These are phyloP conservation scores for Cirrhinus mrigala DNA, from an alignment of 2,797 vertebrate genomes.

Conservation along the genomic window DNA sequence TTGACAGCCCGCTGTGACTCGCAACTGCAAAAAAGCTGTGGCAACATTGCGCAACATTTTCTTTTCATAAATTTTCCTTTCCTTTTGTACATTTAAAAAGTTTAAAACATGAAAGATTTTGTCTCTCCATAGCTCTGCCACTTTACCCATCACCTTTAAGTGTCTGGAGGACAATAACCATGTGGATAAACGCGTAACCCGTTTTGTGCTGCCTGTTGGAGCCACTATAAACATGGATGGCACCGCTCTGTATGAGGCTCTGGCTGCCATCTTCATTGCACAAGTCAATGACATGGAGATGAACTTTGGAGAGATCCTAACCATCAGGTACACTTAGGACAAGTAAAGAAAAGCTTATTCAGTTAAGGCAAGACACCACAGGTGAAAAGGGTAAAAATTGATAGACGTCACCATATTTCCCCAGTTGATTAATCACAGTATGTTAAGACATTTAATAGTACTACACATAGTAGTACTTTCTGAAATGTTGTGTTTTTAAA, in stretches of 20 bases:
- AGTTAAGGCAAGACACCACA: neutral
- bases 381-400: neutral
- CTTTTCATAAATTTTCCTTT: neutral
- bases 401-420: neutral
- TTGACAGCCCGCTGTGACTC: neutral
- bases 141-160: slow-evolving; percentile 85
- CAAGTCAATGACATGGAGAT: slow-evolving; percentile 84
- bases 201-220: slow-evolving; percentile 86
- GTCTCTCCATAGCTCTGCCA: slow-evolving; percentile 77
- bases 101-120: neutral
- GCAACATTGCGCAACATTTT: neutral
- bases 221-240: slow-evolving; percentile 91
- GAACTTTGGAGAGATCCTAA: slow-evolving; percentile 86
- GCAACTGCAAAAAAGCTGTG: neutral
- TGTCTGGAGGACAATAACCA: slow-evolving; percentile 87
- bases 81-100: accelerated
- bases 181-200: slow-evolving; percentile 84
- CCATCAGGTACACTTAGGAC: slow-evolving; percentile 78
- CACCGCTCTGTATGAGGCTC: slow-evolving; percentile 85
- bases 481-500: neutral
- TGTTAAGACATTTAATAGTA: neutral
- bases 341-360: neutral
- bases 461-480: neutral
- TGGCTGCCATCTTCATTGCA: slow-evolving; percentile 89
- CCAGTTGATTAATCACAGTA: neutral